Conservation (phyloP, 2,888 invertebrate species). For the Sphaeridia pumilis region DNA sequence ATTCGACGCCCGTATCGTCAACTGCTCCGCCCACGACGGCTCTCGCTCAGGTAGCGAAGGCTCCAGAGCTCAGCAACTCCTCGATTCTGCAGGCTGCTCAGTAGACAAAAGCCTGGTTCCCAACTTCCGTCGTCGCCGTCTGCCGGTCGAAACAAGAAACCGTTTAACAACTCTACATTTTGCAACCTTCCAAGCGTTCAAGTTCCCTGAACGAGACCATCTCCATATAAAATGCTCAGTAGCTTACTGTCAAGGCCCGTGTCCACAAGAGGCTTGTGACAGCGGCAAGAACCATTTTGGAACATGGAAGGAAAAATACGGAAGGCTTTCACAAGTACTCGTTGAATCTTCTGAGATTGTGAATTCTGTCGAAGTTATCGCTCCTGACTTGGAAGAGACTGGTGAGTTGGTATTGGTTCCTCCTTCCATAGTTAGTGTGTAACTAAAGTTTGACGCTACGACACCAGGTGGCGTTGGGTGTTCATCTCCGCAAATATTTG, state of each 20-base stretch:
- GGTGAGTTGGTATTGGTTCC: background rate
- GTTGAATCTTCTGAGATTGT: slow-evolving; percentile 60
- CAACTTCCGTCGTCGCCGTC: slow-evolving; percentile 32
- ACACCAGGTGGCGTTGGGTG: too few relatives aligned
- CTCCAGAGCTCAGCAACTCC: slow-evolving; percentile 31
- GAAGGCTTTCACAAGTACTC: slow-evolving; percentile 38
- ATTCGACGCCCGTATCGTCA: slow-evolving; percentile 60
- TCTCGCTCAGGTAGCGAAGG: slow-evolving; percentile 38
- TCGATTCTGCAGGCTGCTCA: slow-evolving; percentile 35
- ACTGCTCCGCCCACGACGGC: slow-evolving; percentile 68
- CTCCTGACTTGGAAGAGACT: slow-evolving; percentile 56
- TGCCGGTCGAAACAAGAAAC: slow-evolving; percentile 33
- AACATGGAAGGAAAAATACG: slow-evolving; percentile 35
- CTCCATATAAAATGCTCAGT: slow-evolving; percentile 65
- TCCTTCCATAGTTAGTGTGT: background rate
- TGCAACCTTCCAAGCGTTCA: slow-evolving; percentile 65
- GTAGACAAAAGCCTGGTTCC: slow-evolving; percentile 33
- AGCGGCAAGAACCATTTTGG: slow-evolving; percentile 33
- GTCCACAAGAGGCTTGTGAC: slow-evolving; percentile 47
- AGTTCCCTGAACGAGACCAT: slow-evolving; percentile 66
- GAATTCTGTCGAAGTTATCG: slow-evolving; percentile 66
- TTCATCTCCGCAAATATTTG: too few relatives aligned
- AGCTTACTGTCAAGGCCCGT: slow-evolving; percentile 60
- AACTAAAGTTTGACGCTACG: too few relatives aligned
- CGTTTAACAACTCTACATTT: slow-evolving; percentile 36